phyloP scores from a whole-genome alignment of 2,113 vertebrate genomes.

The Oncorhynchus gorbuscha region DNA sequence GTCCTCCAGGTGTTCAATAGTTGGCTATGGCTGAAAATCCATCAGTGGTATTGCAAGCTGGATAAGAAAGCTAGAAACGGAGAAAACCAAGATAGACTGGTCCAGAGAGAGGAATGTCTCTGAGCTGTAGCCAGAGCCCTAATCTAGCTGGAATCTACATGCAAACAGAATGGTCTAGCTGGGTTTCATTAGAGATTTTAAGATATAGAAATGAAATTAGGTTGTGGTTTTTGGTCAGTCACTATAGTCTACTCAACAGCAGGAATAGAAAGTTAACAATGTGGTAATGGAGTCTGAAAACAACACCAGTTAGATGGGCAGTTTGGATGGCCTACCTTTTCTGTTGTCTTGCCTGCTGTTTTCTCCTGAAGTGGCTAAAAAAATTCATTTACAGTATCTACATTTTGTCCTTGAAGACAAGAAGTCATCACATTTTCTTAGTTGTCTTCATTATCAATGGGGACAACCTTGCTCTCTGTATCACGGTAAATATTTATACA shows the following conservation, averaged over 20 bases:
- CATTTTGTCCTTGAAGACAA: constrained; percentile 2
- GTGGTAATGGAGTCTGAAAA: constrained; percentile 49
- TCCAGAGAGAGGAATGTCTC: neutral
- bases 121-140: neutral
- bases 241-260: constrained; percentile 5
- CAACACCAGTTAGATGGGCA: constrained; percentile 35
- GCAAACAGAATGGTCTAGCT: neutral
- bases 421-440: constrained; percentile 3
- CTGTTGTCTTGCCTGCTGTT: constrained; percentile 23
- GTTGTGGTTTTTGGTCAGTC: neutral
- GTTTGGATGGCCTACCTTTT: constrained; percentile 25
- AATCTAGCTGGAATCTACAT: neutral
- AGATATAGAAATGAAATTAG: neutral
- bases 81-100: neutral
- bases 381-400: constrained; percentile 13
- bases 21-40: neutral
- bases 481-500: neutral
- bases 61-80: neutral
- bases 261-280: constrained; percentile 36
- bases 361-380: constrained; percentile 24
- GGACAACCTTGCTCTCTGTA: neutral
- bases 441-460: neutral
- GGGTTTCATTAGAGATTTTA: neutral
- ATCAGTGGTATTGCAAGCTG: neutral
- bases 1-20: neutral